phyloP scores from a whole-genome alignment of 2,888 invertebrate species.

The Lasioglossum lativentre region DNA sequence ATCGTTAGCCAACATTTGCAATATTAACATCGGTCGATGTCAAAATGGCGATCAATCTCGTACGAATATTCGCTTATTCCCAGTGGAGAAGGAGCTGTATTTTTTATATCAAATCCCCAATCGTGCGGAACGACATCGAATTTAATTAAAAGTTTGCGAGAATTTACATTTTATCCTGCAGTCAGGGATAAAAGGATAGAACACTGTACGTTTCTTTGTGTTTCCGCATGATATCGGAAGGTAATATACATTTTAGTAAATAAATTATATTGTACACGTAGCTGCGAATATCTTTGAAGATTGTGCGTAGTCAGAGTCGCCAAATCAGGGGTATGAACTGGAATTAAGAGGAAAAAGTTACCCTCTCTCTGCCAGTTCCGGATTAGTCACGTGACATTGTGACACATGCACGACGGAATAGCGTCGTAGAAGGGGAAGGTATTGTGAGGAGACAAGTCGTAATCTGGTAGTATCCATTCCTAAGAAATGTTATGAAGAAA shows the following conservation, averaged over 20 bases:
- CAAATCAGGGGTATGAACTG: too few relatives aligned
- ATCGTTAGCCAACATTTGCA: neutral
- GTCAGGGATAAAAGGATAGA: neutral
- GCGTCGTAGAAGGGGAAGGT: too few relatives aligned
- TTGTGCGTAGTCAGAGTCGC: too few relatives aligned
- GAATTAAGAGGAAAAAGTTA: too few relatives aligned
- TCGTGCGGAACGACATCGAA: neutral
- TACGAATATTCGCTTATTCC: neutral
- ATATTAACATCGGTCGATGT: neutral
- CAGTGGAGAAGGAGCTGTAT: neutral
- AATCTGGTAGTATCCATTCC: too few relatives aligned
- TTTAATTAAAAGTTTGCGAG: slow-evolving; percentile 1
- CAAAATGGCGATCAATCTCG: neutral
- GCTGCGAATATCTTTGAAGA: too few relatives aligned
- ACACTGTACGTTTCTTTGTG: neutral
- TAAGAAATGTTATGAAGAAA: too few relatives aligned
- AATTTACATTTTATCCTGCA: neutral
- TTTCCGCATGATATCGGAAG: neutral
- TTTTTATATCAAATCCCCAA: neutral
- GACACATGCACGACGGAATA: too few relatives aligned
- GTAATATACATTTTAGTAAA: neutral
- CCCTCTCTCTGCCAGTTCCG: too few relatives aligned
- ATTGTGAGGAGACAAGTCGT: too few relatives aligned
- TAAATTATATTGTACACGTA: too few relatives aligned
- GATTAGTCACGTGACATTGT: too few relatives aligned